These are phyloP conservation scores for Aurelia sp. DNA, from an alignment of 30 jellyfish, hydroid and myxozoan species.

Conservation along the genomic window DNA sequence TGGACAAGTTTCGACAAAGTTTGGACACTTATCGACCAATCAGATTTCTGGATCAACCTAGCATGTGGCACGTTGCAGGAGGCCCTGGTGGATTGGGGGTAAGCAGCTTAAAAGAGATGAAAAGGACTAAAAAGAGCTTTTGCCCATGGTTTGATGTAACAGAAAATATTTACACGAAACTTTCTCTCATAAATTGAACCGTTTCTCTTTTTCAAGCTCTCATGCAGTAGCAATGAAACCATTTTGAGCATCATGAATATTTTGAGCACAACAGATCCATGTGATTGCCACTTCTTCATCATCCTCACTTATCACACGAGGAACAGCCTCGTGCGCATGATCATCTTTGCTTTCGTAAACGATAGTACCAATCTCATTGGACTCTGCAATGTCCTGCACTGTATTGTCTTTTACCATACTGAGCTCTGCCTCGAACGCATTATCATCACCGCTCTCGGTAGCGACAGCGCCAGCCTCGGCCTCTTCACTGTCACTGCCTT, in stretches of 20 bases:
- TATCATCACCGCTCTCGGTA: background rate
- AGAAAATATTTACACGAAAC: too few relatives aligned
- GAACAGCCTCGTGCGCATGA: background rate
- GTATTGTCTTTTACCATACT: background rate
- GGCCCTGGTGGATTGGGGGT: too few relatives aligned
- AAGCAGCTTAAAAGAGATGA: too few relatives aligned
- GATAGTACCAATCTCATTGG: background rate
- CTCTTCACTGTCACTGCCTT: background rate
- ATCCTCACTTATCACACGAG: background rate
- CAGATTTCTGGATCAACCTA: too few relatives aligned
- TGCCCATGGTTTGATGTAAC: too few relatives aligned
- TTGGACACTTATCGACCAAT: too few relatives aligned
- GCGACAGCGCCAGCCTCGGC: background rate
- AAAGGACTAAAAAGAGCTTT: too few relatives aligned
- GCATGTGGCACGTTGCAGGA: too few relatives aligned
- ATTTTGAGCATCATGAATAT: background rate
- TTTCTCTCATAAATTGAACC: too few relatives aligned
- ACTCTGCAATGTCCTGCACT: background rate
- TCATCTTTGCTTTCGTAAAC: constrained; percentile 3
- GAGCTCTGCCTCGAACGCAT: background rate
- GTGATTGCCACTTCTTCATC: background rate
- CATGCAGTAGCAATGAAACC: background rate
- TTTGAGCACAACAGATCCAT: background rate
- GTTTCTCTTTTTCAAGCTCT: too few relatives aligned
- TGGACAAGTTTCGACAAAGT: too few relatives aligned